Base-by-base conservation (phyloP, 2,888 invertebrate genomes). In the Luperina testacea region DNA sequence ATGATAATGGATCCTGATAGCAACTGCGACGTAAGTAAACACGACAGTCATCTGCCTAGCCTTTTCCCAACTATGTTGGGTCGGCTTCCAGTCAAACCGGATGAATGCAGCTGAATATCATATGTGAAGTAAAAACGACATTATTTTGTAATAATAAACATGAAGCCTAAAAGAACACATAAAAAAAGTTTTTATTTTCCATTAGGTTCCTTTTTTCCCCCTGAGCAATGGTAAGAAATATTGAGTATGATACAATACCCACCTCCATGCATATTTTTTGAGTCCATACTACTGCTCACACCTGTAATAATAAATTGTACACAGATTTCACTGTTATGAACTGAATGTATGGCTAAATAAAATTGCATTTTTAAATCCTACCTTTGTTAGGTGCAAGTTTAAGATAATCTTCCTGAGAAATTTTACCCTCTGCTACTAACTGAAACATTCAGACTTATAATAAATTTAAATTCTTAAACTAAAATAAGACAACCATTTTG, bases 361-460 rank as follows among this genome's bases (percentile, higher is more conserved):
- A 70, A 65, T 38, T 32, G 24, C 59, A 80, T 80, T 77, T 77
- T 80, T 42, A 74, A 75, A 70, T 78, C 85, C 88, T 94, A 96
- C 96, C 95, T 94, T 95, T 96, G 86, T 94, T 95, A 78, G 96
- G 96, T 73, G 96, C 94, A 78, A 96, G 92, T 87, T 97, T 97
- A 84, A 96, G 88, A 89, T 96, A 96, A 89, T 96, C 96, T 91
- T 94, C 95, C 90, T 95, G 92, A 71, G 96, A 96, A 88, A 97
- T 93, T 89, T 95, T 96, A 57, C 96, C 97, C 84, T 96, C 96
- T 82, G 96, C 96, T 72, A 96, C 94, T 93, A 97, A 94, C 96
- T 96, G 96, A 90, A 96, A 96, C 90, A 93, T 92, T 90, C 72
- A 91, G 74, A 83, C 72, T 70, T 11, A 76, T 77, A 75, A 78